Conservation (phyloP, 2,888 invertebrate genomes). For the Nephrotoma flavescens region DNA sequence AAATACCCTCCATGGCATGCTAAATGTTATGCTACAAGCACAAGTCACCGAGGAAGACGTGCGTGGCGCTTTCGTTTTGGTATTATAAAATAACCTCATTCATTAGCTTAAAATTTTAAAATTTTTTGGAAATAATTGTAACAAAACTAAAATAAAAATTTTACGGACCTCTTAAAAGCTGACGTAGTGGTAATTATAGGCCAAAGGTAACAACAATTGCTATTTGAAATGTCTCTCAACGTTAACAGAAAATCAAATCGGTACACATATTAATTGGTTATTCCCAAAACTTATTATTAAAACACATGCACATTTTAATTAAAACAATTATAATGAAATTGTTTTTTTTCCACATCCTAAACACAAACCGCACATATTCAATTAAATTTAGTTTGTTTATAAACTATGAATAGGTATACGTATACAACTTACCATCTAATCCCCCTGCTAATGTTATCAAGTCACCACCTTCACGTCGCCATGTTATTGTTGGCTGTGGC, state of each 20-base stretch:
- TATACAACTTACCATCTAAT: conserved; percentile 42
- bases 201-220: too few species aligned
- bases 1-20: too few species aligned
- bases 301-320: not conserved
- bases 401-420: not conserved
- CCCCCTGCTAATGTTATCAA: conserved; percentile 55
- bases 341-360: not conserved
- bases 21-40: too few species aligned
- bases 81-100: too few species aligned
- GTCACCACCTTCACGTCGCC: conserved; percentile 72
- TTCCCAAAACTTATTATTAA: not conserved
- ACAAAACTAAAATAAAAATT: too few species aligned
- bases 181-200: too few species aligned
- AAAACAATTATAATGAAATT: not conserved
- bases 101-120: too few species aligned
- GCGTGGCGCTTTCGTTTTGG: too few species aligned
- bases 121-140: too few species aligned
- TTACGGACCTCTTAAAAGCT: too few species aligned
- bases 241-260: not conserved
- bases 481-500: conserved; percentile 73
- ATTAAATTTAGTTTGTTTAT: not conserved
- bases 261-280: not conserved
- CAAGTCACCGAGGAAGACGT: too few species aligned
- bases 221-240: too few species aligned
- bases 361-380: not conserved